These are phyloP conservation scores for Aproaerema taeniolella DNA, from an alignment of 2,888 invertebrate genomes.

Conservation along the genomic window DNA sequence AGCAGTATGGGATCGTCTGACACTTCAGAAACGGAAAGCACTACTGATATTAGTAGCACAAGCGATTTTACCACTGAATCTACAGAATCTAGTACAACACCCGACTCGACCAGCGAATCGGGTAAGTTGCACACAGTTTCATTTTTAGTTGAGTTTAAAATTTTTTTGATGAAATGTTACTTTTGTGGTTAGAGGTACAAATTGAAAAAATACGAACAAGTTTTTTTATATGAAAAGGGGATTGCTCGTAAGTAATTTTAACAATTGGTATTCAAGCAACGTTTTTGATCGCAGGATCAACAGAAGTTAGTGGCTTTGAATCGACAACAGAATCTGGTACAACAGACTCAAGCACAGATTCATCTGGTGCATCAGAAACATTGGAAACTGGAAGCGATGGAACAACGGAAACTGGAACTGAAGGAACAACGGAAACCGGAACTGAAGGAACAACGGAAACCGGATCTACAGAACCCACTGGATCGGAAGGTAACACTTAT, in stretches of 20 bases:
- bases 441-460: constrained; percentile 4
- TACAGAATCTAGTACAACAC: constrained; percentile 5
- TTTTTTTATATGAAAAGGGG: too few relatives aligned
- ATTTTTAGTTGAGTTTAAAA: too few relatives aligned
- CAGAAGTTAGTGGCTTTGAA: not conserved
- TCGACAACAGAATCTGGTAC: constrained; percentile 10
- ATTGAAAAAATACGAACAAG: too few relatives aligned
- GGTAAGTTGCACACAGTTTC: not conserved
- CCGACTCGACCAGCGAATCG: not conserved
- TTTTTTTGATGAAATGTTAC: too few relatives aligned
- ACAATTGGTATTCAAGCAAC: too few relatives aligned
- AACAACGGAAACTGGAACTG: not conserved
- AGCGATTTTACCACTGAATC: constrained; percentile 7
- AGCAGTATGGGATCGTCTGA: not conserved
- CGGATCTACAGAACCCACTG: constrained; percentile 14
- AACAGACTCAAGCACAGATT: not conserved
- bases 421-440: not conserved
- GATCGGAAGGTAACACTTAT: not conserved
- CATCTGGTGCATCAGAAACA: not conserved
- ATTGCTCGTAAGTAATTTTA: too few relatives aligned
- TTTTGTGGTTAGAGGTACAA: too few relatives aligned
- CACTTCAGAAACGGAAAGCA: constrained; percentile 1
- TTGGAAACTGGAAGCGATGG: not conserved
- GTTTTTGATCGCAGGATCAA: too few relatives aligned
- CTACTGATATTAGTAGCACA: constrained; percentile 1